phyloP scores from a whole-genome alignment of 2,888 invertebrate genomes.

The Norana najaformis region DNA sequence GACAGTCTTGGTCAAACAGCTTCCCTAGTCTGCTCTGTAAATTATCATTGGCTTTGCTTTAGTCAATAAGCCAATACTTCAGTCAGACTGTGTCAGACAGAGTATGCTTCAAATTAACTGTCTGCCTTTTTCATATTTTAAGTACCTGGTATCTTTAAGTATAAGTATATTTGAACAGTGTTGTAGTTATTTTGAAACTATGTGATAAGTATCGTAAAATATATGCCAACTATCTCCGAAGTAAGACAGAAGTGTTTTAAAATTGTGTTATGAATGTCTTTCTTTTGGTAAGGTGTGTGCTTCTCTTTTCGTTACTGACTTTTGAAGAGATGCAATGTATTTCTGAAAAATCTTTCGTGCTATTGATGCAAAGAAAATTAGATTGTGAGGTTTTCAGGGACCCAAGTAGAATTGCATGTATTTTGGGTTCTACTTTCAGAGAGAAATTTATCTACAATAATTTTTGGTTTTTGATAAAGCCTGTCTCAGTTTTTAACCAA shows the following conservation, averaged over 20 bases:
- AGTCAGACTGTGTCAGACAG: neutral
- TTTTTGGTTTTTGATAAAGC: too few relatives aligned
- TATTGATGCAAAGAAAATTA: neutral
- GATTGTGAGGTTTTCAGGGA: neutral
- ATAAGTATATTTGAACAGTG: neutral
- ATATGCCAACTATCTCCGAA: neutral
- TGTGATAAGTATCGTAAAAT: neutral
- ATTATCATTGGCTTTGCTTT: neutral
- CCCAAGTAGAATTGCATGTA: neutral
- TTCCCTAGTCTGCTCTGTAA: neutral
- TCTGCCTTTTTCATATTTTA: neutral
- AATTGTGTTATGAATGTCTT: neutral
- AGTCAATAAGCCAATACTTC: neutral
- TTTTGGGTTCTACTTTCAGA: neutral
- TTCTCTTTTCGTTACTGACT: neutral
- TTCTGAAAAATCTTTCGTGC: neutral
- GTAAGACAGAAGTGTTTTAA: neutral
- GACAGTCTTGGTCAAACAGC: neutral
- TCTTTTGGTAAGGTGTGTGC: neutral
- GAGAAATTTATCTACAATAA: too few relatives aligned
- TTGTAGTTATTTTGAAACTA: neutral
- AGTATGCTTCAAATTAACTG: neutral
- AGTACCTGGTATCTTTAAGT: constrained; percentile 10
- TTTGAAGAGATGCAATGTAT: neutral
- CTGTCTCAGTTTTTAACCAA: neutral